Conservation (phyloP, 1,140 invertebrate species). For the Atta texana region DNA sequence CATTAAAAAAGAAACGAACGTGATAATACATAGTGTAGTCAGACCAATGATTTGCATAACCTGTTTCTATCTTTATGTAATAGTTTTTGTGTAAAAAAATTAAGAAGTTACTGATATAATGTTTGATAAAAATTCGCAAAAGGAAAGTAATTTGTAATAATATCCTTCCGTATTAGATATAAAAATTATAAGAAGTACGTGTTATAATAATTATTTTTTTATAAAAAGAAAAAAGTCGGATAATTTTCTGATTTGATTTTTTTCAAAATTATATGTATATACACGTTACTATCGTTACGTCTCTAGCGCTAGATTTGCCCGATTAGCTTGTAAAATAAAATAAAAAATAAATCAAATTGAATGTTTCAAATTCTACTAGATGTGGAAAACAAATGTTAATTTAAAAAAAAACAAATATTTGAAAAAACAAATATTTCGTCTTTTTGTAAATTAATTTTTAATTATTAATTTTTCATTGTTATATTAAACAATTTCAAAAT, state of each 20-base stretch:
- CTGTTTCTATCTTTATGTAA: neutral
- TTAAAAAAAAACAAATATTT: neutral
- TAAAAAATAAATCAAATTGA: neutral
- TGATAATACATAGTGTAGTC: neutral
- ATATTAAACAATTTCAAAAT: neutral
- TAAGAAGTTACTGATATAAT: neutral
- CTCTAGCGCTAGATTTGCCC: neutral
- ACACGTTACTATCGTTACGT: neutral
- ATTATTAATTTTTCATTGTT: neutral
- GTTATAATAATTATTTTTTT: neutral
- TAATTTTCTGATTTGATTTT: neutral
- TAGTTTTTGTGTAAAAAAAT: neutral
- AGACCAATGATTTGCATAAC: conserved; percentile 56
- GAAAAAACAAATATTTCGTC: neutral
- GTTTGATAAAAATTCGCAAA: neutral
- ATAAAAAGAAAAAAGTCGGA: neutral
- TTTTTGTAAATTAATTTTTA: neutral
- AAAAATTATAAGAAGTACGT: neutral
- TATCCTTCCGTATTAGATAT: neutral
- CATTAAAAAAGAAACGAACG: neutral
- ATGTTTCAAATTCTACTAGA: neutral
- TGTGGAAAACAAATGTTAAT: neutral
- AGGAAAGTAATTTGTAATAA: neutral
- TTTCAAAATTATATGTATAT: neutral
- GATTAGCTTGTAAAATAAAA: neutral